These are phyloP conservation scores for Leptinotarsa rubiginosa DNA, from an alignment of 2,888 invertebrate species.

Conservation along the genomic window DNA sequence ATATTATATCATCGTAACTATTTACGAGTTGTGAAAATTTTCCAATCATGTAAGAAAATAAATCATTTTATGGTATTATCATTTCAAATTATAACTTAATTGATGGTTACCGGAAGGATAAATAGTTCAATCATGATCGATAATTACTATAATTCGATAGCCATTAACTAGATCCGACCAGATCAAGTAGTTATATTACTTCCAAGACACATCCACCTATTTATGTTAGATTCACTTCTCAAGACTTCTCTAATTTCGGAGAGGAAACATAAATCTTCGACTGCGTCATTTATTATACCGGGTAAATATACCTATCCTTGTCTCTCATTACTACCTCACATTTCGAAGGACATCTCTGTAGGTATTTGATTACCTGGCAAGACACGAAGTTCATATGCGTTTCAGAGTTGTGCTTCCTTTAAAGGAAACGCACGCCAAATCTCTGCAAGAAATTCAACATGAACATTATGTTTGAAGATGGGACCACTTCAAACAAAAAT, in stretches of 20 bases:
- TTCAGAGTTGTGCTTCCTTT: not conserved
- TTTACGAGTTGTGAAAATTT: not conserved
- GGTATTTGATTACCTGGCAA: conserved; percentile 13
- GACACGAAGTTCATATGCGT: not conserved
- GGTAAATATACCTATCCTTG: conserved; percentile 43
- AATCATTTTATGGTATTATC: not conserved
- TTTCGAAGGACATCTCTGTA: conserved; percentile 18
- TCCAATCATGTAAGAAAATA: not conserved
- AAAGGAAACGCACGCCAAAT: not conserved
- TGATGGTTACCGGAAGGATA: not conserved
- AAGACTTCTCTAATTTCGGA: conserved; percentile 47
- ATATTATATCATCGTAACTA: not conserved
- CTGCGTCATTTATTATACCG: conserved; percentile 49
- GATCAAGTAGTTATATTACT: conserved; percentile 7
- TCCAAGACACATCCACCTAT: conserved; percentile 32
- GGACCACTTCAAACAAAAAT: too few relatives aligned
- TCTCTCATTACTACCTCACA: conserved; percentile 34
- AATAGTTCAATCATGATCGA: not conserved
- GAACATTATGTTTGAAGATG: too few relatives aligned
- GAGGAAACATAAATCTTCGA: conserved; percentile 52
- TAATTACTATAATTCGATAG: conserved; percentile 8
- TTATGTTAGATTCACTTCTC: conserved; percentile 34
- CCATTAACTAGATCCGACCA: not conserved
- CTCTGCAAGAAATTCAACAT: not conserved
- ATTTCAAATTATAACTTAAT: not conserved